A percentile compares a stretch with the other conserved stretches of the same genome.
Conservation (phyloP, 1,140 invertebrate species). For the Campoletis sonorensis region DNA sequence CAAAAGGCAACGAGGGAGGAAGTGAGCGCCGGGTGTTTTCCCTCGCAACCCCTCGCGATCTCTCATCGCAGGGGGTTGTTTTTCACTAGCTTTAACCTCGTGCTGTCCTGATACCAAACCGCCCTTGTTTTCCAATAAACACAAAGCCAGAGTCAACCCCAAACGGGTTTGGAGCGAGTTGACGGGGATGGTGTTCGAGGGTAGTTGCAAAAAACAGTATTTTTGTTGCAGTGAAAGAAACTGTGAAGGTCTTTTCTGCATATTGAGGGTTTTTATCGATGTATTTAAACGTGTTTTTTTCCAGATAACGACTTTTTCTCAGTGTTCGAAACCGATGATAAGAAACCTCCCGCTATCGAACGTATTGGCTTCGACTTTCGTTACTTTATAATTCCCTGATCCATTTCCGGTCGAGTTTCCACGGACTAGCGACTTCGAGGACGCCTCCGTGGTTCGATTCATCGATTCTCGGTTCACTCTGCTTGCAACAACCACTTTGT, state of each 20-base stretch:
- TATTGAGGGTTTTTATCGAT: neutral
- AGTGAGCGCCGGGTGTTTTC: conserved; percentile 14
- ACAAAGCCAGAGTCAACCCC: conserved; percentile 61
- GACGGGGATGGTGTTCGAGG: conserved; percentile 20
- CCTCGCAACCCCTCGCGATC: conserved; percentile 55
- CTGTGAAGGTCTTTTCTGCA: too few relatives aligned
- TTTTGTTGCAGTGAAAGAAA: neutral
- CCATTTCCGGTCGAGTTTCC: conserved; percentile 70
- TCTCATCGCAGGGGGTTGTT: conserved; percentile 61
- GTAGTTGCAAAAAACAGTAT: neutral
- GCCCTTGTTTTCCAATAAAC: conserved; percentile 76
- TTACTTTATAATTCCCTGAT: conserved; percentile 61
- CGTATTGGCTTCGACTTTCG: conserved; percentile 55
- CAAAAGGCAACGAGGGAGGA: conserved; percentile 29
- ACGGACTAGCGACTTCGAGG: conserved; percentile 49
- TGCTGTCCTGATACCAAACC: conserved; percentile 72
- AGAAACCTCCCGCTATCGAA: conserved; percentile 38
- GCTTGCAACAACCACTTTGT: neutral
- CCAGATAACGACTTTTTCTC: neutral
- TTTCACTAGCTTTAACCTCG: conserved; percentile 59
- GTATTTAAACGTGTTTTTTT: too few relatives aligned
- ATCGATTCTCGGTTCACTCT: conserved; percentile 58
- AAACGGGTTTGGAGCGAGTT: conserved; percentile 2
- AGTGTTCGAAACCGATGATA: conserved; percentile 55
- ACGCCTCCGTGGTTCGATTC: conserved; percentile 55